Evolutionary conservation across 1,140 invertebrate genomes (phyloP), one percentile per base, ranked within the genome.

Genomic region (Lucilia sericata): DNA sequence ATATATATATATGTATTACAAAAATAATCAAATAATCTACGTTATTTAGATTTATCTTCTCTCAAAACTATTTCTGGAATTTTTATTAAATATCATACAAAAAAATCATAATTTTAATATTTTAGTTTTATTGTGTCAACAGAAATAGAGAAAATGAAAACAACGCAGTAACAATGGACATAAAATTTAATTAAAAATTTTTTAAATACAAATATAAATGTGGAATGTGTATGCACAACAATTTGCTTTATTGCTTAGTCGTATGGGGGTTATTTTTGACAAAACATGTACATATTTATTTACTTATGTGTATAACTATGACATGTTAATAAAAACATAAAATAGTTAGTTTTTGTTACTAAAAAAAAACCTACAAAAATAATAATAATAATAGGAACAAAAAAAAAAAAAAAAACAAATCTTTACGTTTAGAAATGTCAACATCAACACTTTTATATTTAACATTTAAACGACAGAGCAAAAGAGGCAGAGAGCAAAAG

Each of bases 381-480:
- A 17, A 60, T 60, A 60, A 60, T 60, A 60, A 2, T 5, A 2
- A 60, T 60, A 60, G 8, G 2, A 21, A 70, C 17, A 70, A 8
- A 25, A 5, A 70, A 70, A 9, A 4, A 65, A 19, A 65, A 55
- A 14, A n/a, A n/a, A 10, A 70, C 19, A 70, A 21, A 70, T 70
- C 19, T 70, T 70, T 70, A 25, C 19, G 8, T 70, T 70, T 70
- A 21, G n/a, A 70, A 60, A 70, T 70, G 2, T 70, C 65, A 70
- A 70, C 65, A 70, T 70, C 65, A 70, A 70, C 65, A 70, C 19
- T 70, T 70, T 70, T 8, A n/a, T n/a, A 60, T 60, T 60, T 60
- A n/a, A 70, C n/a, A 19, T 70, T 19, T 60, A 60, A 60, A 60
- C n/a, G n/a, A 17, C 2, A 60, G n/a, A 60, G 55, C n/a, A 17